These are phyloP conservation scores for Xiphophorus couchianus DNA, from an alignment of 2,113 vertebrate genomes.

Conservation along the genomic window DNA sequence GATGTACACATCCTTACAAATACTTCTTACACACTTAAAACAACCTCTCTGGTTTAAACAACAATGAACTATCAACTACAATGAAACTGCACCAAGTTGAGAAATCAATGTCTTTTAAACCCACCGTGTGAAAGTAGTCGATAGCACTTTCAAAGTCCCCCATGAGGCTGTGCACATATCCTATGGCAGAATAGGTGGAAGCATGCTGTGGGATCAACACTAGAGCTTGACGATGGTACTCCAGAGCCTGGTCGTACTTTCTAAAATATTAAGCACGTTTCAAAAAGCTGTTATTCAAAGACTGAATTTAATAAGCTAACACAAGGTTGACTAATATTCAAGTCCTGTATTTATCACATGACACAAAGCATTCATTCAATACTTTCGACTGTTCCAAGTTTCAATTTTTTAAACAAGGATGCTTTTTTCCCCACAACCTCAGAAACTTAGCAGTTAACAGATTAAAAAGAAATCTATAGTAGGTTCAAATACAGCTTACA, in stretches of 20 bases:
- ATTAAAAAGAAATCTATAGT: not conserved
- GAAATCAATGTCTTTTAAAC: not conserved
- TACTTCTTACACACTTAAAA: not conserved
- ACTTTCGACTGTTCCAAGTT: not conserved
- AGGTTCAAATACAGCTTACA: not conserved
- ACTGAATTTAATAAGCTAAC: not conserved
- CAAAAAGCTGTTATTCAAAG: not conserved
- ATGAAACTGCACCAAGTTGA: not conserved
- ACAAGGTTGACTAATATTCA: not conserved
- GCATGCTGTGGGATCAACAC: conserved; percentile 96
- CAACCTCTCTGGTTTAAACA: not conserved
- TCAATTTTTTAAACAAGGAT: not conserved
- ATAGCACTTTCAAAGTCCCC: conserved; percentile 97
- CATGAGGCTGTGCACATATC: conserved; percentile 97
- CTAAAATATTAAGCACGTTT: conserved; percentile 65
- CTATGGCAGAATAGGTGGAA: conserved; percentile 95
- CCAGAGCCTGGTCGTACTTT: conserved; percentile 94
- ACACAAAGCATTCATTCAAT: too few relatives aligned
- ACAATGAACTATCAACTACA: not conserved
- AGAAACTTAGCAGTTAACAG: not conserved
- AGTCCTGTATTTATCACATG: not conserved
- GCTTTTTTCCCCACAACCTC: not conserved
- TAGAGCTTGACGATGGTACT: conserved; percentile 96
- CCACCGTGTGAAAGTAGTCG: conserved; percentile 96
- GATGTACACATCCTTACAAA: too few relatives aligned